Percentiles rank a stretch among this genome's conserved stretches.
Conservation (phyloP, 2,797 vertebrate species). For the Thripadectes ignobilis region DNA sequence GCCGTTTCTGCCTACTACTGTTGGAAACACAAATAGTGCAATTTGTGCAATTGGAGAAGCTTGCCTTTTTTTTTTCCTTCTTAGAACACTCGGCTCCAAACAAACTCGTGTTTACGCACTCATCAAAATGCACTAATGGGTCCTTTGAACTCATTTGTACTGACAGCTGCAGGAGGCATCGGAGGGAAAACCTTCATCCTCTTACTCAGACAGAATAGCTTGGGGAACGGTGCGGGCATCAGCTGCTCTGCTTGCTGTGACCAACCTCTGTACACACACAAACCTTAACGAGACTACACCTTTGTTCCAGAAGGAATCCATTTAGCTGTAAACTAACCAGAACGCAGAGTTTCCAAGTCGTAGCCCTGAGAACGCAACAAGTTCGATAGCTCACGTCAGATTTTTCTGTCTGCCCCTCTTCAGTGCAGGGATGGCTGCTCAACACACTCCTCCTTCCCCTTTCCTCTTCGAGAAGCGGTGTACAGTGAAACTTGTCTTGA, state of each 20-base stretch:
- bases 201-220: conserved; percentile 74
- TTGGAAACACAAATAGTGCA: conserved; percentile 87
- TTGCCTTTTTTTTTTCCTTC: conserved; percentile 79
- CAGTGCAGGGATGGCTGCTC: conserved; percentile 81
- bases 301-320: conserved; percentile 74
- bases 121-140: conserved; percentile 89
- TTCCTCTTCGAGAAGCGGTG: conserved; percentile 80
- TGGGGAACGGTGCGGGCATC: conserved; percentile 78
- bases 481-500: conserved; percentile 89
- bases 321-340: conserved; percentile 75
- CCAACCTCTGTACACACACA: conserved; percentile 79
- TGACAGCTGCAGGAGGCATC: conserved; percentile 85
- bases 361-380: conserved; percentile 69
- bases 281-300: conserved; percentile 82
- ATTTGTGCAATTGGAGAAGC: conserved; percentile 87
- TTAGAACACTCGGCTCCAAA: conserved; percentile 81
- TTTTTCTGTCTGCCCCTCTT: conserved; percentile 82
- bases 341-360: conserved; percentile 71
- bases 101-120: conserved; percentile 85
- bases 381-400: conserved; percentile 67
- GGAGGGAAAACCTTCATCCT: conserved; percentile 70
- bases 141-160: conserved; percentile 84
- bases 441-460: conserved; percentile 70
- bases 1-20: conserved; percentile 83
- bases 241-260: conserved; percentile 84